These are phyloP conservation scores for Conopomorpha cramerella DNA, from an alignment of 1,140 invertebrate genomes.

Conservation along the genomic window DNA sequence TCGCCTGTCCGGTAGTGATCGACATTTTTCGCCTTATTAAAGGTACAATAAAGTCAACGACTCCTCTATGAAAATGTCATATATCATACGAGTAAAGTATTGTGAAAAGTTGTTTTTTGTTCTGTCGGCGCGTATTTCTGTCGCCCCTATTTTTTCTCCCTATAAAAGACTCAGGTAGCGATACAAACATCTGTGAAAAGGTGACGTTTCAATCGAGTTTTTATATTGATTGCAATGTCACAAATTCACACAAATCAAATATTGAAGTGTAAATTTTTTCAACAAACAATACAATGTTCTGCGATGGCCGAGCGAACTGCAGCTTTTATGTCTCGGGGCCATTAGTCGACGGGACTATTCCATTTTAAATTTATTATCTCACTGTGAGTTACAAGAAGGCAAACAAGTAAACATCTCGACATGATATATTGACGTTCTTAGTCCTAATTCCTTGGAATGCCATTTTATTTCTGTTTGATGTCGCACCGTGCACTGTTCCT, in stretches of 20 bases:
- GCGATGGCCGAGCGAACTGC: slow-evolving; percentile 24
- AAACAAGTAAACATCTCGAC: slow-evolving; percentile 36
- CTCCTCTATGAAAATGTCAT: slow-evolving; percentile 27
- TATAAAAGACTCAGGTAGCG: slow-evolving; percentile 48
- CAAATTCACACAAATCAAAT: slow-evolving; percentile 56
- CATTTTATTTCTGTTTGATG: too few species aligned
- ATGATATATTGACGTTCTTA: neutral
- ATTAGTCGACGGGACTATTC: slow-evolving; percentile 46
- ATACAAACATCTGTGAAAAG: slow-evolving; percentile 53
- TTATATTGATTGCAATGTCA: slow-evolving; percentile 34
- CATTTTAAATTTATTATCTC: slow-evolving; percentile 26
- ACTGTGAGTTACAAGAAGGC: slow-evolving; percentile 36
- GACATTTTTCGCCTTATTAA: slow-evolving; percentile 23
- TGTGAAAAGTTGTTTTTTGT: too few species aligned
- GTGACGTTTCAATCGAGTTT: slow-evolving; percentile 53
- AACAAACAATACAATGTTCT: too few species aligned
- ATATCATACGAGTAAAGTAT: too few species aligned
- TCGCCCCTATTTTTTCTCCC: slow-evolving; percentile 18
- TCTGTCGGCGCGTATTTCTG: slow-evolving; percentile 19
- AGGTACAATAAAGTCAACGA: slow-evolving; percentile 31
- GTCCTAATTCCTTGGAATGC: neutral
- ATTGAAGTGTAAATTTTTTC: slow-evolving; percentile 58
- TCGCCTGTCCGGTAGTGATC: slow-evolving; percentile 17
- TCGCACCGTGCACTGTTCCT: too few species aligned
- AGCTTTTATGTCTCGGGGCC: slow-evolving; percentile 30